Evolutionary conservation across 2,888 invertebrate genomes (phyloP), one percentile per base, ranked within the genome.

Genomic region (Nomada hirtipes): DNA sequence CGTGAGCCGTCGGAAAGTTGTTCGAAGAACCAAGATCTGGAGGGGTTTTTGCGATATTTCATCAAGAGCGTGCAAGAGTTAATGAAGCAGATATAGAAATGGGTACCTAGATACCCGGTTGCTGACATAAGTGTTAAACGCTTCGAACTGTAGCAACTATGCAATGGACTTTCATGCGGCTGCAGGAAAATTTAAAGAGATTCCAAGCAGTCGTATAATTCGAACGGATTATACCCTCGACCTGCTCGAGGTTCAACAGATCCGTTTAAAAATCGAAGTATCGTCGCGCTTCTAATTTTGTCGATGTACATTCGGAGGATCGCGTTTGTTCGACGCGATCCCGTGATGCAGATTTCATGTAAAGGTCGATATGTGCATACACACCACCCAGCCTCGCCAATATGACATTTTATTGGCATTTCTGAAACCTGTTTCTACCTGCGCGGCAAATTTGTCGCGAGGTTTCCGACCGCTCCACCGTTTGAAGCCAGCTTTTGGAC

Each of bases 351-450:
- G 44, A 71, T 74, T 68, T 76, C 59, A 65, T 77, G 82, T 85
- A 79, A 85, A 85, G 85, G 82, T 85, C 73, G 55, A 67, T 36
- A 52, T 29, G 47, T 26, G 70, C 50, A 65, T 59, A 50, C 52
- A 52, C 26, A 61, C 63, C 71, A 47, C 47, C 44, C 29, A 59
- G 26, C 20, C 18, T 15, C 29, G 60, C 20, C 63, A 52, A 29
- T 50, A 61, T 73, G 77, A 59, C 79, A 64, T 65, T 63, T 69
- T 29, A 76, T 79, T 69, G 64, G 61, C 78, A 74, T 68, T 74
- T 75, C 15, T 68, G 57, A 73, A 73, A 73, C 65, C 65, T 57
- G 73, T 73, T 65, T 20, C 55, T 15, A 13, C 0, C 15, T 4
- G 55, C 3, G 57, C n/a, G 59, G 13, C 15, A 50, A 72, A 76